phyloP scores from a whole-genome alignment of 2,113 vertebrate genomes.

The Micromys minutus region DNA sequence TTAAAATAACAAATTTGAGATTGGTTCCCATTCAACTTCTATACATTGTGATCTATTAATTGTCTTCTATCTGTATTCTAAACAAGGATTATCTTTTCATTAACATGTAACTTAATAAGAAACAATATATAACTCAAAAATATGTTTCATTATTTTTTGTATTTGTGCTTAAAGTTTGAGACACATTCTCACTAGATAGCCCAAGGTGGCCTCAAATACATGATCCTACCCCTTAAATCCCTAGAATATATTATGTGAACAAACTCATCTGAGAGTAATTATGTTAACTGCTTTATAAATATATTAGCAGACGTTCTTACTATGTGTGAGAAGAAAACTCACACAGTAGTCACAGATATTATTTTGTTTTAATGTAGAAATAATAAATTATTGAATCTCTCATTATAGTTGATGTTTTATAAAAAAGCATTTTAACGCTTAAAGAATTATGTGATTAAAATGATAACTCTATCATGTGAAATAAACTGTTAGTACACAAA shows the following conservation, averaged over 20 bases:
- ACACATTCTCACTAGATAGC: not conserved
- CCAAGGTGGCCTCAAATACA: not conserved
- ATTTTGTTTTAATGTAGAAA: not conserved
- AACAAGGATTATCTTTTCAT: not conserved
- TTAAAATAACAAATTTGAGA: not conserved
- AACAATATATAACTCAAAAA: not conserved
- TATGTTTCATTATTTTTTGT: not conserved
- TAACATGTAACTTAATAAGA: not conserved
- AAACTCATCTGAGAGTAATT: not conserved
- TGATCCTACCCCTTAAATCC: not conserved
- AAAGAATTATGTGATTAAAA: not conserved
- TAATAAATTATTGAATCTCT: not conserved
- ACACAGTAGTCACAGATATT: not conserved
- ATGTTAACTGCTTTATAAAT: not conserved
- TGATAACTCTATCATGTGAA: not conserved
- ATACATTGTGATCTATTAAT: not conserved
- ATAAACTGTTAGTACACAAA: not conserved
- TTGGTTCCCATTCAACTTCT: not conserved
- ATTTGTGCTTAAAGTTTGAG: not conserved
- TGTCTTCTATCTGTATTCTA: not conserved
- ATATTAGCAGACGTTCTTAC: not conserved
- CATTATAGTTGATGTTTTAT: not conserved
- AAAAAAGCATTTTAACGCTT: not conserved
- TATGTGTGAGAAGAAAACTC: not conserved
- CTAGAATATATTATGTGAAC: not conserved